Evolutionary conservation across 2,888 invertebrate genomes (phyloP), one percentile per base, ranked within the genome.

Genomic region (Synergus itoensis): DNA sequence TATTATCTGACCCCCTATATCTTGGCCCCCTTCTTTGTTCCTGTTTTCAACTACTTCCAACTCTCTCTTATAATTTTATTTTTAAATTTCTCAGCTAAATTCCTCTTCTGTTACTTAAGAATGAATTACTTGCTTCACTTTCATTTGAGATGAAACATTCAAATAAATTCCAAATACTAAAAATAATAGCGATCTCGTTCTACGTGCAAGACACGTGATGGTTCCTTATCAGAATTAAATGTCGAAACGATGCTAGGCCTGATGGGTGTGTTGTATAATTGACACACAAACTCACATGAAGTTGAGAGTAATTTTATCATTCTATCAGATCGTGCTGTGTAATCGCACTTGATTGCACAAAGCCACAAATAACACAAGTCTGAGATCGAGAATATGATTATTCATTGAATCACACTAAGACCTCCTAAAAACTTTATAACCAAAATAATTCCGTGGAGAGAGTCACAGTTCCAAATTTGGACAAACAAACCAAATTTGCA

Each of bases 1-100:
- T 40, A 40, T 79, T 57, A 36, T 53, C 73, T 41, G 73, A 75
- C 60, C 57, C 67, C 67, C 57, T 78, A 65, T 4, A 0, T 3
- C 28, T 28, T 28, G 28, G 28, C 3, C 0, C 28, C 28, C 28
- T 28, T 3, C 28, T 28, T 28, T 28, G 28, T 28, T 28, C 28
- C 3, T 3, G 4, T 60, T 21, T 60, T 21, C 21, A 60, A 11
- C 4, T 9, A 60, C 21, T 12, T 21, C 12, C 4, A 0, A 60
- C 21, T 60, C 21, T 21, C 62, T 62, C 0, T 62, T 28, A 28
- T 14, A 21, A 28, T 62, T 28, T 53, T 53, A n/a, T 53, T 18
- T n/a, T 53, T 53, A 7, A 53, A 53, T 18, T 16, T 7, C n/a
- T 5, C 36, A 36, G 36, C 0, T 36, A 36, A 36, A 36, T 36